phyloP scores from a whole-genome alignment of 2,113 vertebrate species.

The Gavialis gangeticus region DNA sequence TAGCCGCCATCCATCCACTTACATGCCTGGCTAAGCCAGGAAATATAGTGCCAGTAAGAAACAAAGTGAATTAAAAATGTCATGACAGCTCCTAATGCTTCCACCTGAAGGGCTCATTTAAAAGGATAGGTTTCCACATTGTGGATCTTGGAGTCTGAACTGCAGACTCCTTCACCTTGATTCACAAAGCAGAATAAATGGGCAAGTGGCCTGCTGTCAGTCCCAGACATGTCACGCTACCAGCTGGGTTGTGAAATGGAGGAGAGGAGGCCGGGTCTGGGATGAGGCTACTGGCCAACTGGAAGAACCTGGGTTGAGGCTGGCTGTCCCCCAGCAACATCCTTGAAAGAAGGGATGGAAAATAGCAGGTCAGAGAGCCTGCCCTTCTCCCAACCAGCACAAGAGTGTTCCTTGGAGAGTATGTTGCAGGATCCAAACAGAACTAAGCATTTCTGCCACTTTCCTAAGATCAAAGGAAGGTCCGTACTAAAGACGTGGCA shows the following conservation, averaged over 20 bases:
- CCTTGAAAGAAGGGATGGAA: not conserved
- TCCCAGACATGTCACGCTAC: not conserved
- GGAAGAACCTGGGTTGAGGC: not conserved
- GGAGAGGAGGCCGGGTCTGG: too few species aligned
- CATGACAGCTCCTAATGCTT: not conserved
- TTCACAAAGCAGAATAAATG: not conserved
- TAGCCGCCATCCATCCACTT: not conserved
- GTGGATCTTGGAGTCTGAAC: not conserved
- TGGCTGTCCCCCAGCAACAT: not conserved
- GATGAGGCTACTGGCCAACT: not conserved
- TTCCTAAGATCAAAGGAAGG: not conserved
- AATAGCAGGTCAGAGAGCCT: not conserved
- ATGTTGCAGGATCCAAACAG: not conserved
- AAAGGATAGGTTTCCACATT: constrained; percentile 1
- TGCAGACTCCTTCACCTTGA: not conserved
- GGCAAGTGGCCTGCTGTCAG: not conserved
- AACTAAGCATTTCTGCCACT: rapidly evolving
- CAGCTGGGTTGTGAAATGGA: rapidly evolving
- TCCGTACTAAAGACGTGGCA: rapidly evolving
- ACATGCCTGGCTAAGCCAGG: constrained; percentile 35
- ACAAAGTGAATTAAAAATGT: constrained; percentile 38
- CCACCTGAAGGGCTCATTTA: not conserved
- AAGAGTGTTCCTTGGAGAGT: not conserved
- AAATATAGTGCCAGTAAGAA: constrained; percentile 16
- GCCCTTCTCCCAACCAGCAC: not conserved